These are phyloP conservation scores for Calonectris borealis DNA, from an alignment of 2,113 vertebrate species.

Conservation along the genomic window DNA sequence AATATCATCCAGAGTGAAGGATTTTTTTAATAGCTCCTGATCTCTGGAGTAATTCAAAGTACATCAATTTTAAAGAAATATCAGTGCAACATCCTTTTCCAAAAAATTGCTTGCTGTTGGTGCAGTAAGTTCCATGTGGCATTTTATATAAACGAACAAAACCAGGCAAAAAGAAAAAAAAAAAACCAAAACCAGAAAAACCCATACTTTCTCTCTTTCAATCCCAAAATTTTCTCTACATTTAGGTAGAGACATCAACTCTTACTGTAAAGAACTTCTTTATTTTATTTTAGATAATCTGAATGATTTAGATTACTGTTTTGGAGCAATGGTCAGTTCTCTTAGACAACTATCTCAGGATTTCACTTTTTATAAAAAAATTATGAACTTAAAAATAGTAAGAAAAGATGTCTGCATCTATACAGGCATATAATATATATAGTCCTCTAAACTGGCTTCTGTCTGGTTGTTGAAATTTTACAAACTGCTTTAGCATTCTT, in stretches of 20 bases:
- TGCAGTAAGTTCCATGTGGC: neutral
- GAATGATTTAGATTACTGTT: neutral
- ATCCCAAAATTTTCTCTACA: neutral
- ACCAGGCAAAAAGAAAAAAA: neutral
- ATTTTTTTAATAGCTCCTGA: neutral
- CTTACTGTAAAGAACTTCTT: neutral
- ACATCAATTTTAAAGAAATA: neutral
- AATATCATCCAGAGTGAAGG: neutral
- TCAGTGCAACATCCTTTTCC: neutral
- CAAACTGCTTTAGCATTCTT: neutral
- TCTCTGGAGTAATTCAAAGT: neutral
- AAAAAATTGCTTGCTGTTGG: neutral
- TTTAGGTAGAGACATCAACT: neutral
- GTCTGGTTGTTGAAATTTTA: neutral
- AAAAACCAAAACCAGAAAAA: neutral
- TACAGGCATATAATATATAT: neutral
- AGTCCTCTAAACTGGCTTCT: neutral
- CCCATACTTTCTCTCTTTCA: neutral
- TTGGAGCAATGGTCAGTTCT: neutral
- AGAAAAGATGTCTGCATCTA: neutral
- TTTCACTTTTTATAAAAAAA: neutral
- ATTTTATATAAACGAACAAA: neutral
- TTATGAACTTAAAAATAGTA: neutral
- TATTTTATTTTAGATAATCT: neutral
- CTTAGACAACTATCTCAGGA: neutral